phyloP scores from a whole-genome alignment of 2,888 invertebrate species.

The Pantelozetes paolii region DNA sequence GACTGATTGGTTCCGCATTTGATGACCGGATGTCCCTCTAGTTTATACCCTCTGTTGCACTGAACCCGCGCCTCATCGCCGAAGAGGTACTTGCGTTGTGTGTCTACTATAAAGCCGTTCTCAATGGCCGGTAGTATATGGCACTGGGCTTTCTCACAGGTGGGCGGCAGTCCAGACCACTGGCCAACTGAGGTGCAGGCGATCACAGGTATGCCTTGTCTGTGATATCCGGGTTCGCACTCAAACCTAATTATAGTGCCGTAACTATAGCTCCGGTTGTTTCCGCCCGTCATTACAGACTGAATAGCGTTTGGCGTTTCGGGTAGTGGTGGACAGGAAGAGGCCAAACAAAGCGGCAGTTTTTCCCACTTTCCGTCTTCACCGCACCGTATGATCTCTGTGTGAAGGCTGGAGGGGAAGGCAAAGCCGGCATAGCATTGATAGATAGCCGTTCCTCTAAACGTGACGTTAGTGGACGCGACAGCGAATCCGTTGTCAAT shows the following conservation, averaged over 20 bases:
- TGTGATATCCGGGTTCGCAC: slow-evolving; percentile 83
- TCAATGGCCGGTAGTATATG: slow-evolving; percentile 59
- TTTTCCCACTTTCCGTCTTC: slow-evolving; percentile 88
- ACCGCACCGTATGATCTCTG: slow-evolving; percentile 81
- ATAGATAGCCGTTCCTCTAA: slow-evolving; percentile 85
- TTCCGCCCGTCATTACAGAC: slow-evolving; percentile 70
- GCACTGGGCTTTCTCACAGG: slow-evolving; percentile 63
- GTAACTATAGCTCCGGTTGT: slow-evolving; percentile 82
- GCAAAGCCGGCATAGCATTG: slow-evolving; percentile 89
- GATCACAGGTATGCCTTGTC: slow-evolving; percentile 75
- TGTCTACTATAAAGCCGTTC: slow-evolving; percentile 80
- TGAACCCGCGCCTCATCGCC: slow-evolving; percentile 88
- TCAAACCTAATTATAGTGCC: slow-evolving; percentile 88
- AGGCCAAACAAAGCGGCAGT: slow-evolving; percentile 83
- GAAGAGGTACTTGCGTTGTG: slow-evolving; percentile 63
- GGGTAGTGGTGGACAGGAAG: slow-evolving; percentile 79
- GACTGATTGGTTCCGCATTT: slow-evolving; percentile 78
- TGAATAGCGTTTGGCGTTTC: slow-evolving; percentile 83
- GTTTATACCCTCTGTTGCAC: slow-evolving; percentile 81
- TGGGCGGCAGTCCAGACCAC: slow-evolving; percentile 86
- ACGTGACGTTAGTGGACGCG: slow-evolving; percentile 91
- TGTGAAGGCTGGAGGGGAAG: slow-evolving; percentile 78
- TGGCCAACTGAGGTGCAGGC: slow-evolving; percentile 93
- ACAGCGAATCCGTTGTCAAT: slow-evolving; percentile 96
- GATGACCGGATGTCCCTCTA: slow-evolving; percentile 69